Evolutionary conservation across 2,888 invertebrate genomes (phyloP).

Genomic region (Chaetogeoica ovagalla): DNA sequence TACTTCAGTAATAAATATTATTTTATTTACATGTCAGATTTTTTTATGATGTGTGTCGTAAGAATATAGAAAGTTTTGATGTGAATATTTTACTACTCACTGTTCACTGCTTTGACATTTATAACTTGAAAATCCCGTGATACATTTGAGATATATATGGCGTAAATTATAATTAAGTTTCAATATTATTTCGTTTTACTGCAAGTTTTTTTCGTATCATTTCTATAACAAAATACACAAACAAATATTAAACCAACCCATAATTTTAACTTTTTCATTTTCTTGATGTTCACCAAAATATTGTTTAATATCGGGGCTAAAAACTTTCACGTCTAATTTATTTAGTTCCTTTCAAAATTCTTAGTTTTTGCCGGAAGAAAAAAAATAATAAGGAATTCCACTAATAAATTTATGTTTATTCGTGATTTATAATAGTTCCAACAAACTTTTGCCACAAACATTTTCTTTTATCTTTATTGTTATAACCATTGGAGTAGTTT

Average conservation of each 20-base stretch:
- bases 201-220: not conserved
- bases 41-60: no score
- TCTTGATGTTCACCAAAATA: not conserved
- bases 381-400: conserved; percentile 39
- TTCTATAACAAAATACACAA: not conserved
- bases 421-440: conserved; percentile 48
- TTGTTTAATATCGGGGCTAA: conserved; percentile 33
- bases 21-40: no score
- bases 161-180: no score
- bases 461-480: conserved; percentile 50
- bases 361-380: conserved; percentile 11
- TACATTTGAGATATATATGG: no score
- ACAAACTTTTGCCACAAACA: conserved; percentile 50
- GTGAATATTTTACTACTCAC: no score
- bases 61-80: no score
- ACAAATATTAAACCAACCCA: conserved; percentile 3
- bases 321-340: conserved; percentile 48
- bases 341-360: conserved; percentile 30
- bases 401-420: conserved; percentile 51
- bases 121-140: no score
- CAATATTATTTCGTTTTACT: not conserved
- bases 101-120: no score
- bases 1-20: no score
- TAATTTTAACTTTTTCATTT: conserved; percentile 1
- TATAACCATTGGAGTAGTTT: conserved; percentile 43